Conservation (phyloP, 2,113 vertebrate species). For the Crotalus tigris region DNA sequence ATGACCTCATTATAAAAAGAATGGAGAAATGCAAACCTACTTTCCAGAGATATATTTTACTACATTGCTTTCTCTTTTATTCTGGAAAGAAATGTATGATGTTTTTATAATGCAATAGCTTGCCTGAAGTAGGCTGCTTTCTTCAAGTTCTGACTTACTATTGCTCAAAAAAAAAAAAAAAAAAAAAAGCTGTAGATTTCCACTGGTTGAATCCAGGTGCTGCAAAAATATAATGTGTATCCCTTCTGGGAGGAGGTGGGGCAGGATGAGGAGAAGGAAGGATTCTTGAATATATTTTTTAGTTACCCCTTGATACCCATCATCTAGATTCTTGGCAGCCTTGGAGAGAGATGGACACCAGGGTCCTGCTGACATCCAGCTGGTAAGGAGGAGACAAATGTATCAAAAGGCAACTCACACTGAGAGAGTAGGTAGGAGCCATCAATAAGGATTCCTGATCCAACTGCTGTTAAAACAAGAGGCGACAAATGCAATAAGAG, state of each 20-base stretch:
- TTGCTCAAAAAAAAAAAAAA: neutral
- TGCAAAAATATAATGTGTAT: slow-evolving; percentile 5
- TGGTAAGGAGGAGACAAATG: slow-evolving; percentile 4
- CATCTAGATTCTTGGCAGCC: neutral
- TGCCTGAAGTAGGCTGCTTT: neutral
- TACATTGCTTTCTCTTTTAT: neutral
- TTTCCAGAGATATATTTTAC: neutral
- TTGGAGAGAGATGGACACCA: slow-evolving; percentile 14
- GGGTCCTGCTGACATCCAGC: slow-evolving; percentile 11
- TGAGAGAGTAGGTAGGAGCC: slow-evolving; percentile 22
- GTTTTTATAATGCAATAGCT: neutral
- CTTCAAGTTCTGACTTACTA: neutral
- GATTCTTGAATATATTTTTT: slow-evolving; percentile 24
- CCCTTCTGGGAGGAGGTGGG: neutral
- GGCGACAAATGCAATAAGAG: neutral
- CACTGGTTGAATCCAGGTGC: neutral
- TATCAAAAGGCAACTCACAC: slow-evolving; percentile 23
- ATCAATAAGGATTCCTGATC: neutral
- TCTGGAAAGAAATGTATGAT: neutral
- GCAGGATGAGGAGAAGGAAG: neutral
- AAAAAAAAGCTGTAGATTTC: neutral
- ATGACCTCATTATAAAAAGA: neutral
- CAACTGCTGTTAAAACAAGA: slow-evolving; percentile 11
- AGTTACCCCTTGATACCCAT: slow-evolving; percentile 5
- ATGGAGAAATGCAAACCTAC: neutral